Evolutionary conservation across 2,888 invertebrate genomes (phyloP).

Genomic region (Dolichomitus sp.): DNA sequence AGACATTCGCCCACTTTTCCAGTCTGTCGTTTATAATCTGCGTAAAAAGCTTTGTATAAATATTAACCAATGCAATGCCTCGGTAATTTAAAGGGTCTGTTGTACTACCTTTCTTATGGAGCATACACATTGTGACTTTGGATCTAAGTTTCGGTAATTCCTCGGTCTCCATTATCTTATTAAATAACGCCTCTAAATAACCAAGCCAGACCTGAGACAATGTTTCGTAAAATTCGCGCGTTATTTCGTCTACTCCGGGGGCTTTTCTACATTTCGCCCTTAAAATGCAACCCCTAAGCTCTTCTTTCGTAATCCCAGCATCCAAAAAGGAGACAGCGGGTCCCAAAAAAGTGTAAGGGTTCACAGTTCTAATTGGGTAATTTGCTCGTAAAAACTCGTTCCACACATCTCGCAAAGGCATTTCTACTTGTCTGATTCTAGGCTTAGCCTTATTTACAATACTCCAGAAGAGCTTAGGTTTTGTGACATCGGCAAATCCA

Average conservation of each 20-base stretch:
- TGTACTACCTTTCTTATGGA: conserved; percentile 66
- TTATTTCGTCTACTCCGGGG: conserved; percentile 36
- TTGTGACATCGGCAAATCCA: background rate
- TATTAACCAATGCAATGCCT: conserved; percentile 68
- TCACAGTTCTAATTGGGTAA: conserved; percentile 1
- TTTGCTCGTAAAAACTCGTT: conserved; percentile 4
- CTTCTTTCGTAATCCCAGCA: conserved; percentile 12
- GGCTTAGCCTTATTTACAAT: background rate
- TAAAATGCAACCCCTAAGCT: conserved; percentile 5
- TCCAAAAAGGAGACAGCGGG: conserved; percentile 10
- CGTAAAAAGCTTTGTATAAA: conserved; percentile 42
- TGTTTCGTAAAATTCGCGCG: conserved; percentile 38
- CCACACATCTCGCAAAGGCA: background rate
- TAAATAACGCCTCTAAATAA: conserved; percentile 23
- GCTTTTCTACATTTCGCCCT: background rate
- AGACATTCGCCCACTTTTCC: conserved; percentile 55
- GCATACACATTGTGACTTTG: conserved; percentile 39
- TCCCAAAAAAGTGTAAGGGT: no score
- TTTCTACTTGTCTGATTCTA: background rate
- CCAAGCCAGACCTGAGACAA: conserved; percentile 4
- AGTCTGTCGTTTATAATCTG: conserved; percentile 46
- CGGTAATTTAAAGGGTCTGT: conserved; percentile 65
- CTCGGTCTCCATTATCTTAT: conserved; percentile 32
- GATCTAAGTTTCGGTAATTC: conserved; percentile 12
- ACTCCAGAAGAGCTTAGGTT: background rate